Percentiles rank a stretch among this genome's conserved stretches.
These are phyloP conservation scores for Napeogenes sylphis DNA, from an alignment of 2,888 invertebrate species.

Conservation along the genomic window DNA sequence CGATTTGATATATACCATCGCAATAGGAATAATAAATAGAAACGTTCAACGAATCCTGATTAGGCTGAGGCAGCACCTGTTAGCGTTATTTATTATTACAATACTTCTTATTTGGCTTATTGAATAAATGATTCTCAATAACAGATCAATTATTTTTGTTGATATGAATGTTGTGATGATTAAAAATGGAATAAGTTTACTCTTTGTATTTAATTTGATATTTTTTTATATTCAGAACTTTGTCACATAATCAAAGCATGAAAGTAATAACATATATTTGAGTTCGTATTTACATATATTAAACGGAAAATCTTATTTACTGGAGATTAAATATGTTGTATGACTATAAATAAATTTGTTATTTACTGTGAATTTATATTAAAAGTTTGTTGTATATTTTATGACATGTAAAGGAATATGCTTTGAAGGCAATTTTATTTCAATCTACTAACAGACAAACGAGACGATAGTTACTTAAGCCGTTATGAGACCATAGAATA, in stretches of 20 bases:
- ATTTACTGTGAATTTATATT: too few species aligned
- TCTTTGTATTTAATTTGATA: background rate
- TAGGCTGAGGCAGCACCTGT: constrained; percentile 51
- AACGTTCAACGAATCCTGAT: constrained; percentile 52
- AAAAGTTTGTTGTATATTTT: too few species aligned
- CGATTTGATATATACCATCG: constrained; percentile 56
- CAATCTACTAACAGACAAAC: constrained; percentile 21
- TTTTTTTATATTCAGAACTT: background rate
- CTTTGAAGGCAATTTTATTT: constrained; percentile 16
- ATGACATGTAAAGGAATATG: background rate
- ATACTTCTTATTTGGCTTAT: constrained; percentile 23
- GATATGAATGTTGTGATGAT: constrained; percentile 3
- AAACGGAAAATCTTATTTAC: too few species aligned
- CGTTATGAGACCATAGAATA: constrained; percentile 71
- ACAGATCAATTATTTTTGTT: constrained; percentile 13
- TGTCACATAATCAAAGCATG: too few species aligned
- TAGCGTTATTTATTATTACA: constrained; percentile 37
- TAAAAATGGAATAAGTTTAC: background rate
- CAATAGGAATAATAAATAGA: constrained; percentile 50
- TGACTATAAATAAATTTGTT: too few species aligned
- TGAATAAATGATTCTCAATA: constrained; percentile 38
- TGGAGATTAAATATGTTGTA: too few species aligned
- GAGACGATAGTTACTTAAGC: constrained; percentile 55
- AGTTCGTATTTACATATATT: too few species aligned
- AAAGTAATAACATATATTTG: too few species aligned